Evolutionary conservation across 2,113 vertebrate genomes (phyloP).

Genomic region (Odobenus rosmarus): DNA sequence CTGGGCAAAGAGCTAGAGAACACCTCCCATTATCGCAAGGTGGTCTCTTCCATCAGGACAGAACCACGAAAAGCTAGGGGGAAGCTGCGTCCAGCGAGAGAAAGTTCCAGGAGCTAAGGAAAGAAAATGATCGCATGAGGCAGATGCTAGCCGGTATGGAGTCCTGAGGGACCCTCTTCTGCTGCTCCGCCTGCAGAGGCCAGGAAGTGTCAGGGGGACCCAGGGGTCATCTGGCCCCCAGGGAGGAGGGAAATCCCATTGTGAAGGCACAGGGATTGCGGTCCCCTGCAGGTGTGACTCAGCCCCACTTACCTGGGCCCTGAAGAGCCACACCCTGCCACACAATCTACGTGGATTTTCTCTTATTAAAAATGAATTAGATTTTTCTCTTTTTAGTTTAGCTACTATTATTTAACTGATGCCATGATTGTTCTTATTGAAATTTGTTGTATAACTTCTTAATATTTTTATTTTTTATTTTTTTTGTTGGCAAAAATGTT

Average conservation of each 20-base stretch:
- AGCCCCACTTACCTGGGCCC: not conserved
- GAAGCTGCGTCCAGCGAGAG: fast-evolving
- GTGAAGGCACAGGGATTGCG: no score
- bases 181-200: not conserved
- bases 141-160: fast-evolving
- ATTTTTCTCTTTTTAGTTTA: not conserved
- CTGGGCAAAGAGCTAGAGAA: fast-evolving
- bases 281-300: not conserved
- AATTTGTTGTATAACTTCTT: not conserved
- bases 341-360: no score
- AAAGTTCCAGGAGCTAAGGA: not conserved
- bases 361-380: not conserved
- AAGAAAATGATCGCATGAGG: not conserved
- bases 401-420: no score
- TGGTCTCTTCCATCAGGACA: no score
- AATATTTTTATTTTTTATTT: not conserved
- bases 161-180: no score
- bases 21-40: not conserved
- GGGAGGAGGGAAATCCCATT: not conserved
- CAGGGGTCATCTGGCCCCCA: not conserved
- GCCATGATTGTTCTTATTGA: not conserved
- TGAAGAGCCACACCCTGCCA: no score
- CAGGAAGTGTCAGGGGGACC: no score
- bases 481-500: no score
- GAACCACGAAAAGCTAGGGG: fast-evolving